A percentile compares a stretch with the other conserved stretches of the same genome.
Evolutionary conservation across 2,797 vertebrate species (phyloP).

Genomic region (Tadarida brasiliensis): DNA sequence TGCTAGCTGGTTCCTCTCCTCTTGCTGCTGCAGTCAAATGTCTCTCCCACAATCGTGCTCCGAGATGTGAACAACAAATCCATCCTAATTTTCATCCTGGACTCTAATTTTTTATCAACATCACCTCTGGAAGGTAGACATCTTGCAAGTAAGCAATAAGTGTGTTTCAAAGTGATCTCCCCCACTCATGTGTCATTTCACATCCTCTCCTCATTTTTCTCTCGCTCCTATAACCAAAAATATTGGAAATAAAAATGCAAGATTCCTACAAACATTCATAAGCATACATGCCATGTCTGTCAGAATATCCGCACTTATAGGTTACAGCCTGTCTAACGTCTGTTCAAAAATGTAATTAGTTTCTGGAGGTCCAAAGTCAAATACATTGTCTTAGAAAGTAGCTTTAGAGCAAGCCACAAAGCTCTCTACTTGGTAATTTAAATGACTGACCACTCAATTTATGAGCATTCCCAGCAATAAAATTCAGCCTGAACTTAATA

Average conservation of each 20-base stretch:
- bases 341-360: slow-evolving; percentile 87
- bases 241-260: slow-evolving; percentile 82
- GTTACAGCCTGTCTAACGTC: slow-evolving; percentile 86
- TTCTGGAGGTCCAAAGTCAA: slow-evolving; percentile 90
- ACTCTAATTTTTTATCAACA: slow-evolving; percentile 44
- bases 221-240: slow-evolving; percentile 77
- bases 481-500: slow-evolving; percentile 94
- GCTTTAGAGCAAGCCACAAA: slow-evolving; percentile 86
- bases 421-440: slow-evolving; percentile 91
- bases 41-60: background rate
- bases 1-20: background rate
- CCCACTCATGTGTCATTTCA: slow-evolving; percentile 56
- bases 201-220: slow-evolving; percentile 44
- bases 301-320: slow-evolving; percentile 84
- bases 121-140: background rate
- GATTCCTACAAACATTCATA: slow-evolving; percentile 82
- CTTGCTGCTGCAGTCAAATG: background rate
- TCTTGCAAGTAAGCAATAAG: slow-evolving; percentile 44
- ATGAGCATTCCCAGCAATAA: slow-evolving; percentile 92
- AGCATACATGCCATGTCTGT: slow-evolving; percentile 73
- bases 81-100: slow-evolving; percentile 23
- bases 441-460: slow-evolving; percentile 94
- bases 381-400: slow-evolving; percentile 87
- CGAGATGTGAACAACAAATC: slow-evolving; percentile 12
- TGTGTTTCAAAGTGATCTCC: slow-evolving; percentile 51